Evolutionary conservation across 2,113 vertebrate species (phyloP), one percentile per base, ranked within the genome.

Genomic region (Alosa alosa): DNA sequence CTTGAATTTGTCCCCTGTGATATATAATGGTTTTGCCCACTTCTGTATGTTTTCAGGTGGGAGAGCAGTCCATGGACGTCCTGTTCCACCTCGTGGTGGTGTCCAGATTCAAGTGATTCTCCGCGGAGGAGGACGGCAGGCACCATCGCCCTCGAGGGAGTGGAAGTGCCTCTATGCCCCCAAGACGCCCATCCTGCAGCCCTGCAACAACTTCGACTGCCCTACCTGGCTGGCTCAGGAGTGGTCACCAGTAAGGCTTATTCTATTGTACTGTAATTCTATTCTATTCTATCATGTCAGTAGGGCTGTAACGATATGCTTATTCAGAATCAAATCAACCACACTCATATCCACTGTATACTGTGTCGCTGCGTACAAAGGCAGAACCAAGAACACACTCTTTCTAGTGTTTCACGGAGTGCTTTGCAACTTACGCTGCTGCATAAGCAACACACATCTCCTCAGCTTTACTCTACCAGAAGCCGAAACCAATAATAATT

Each of bases 131-230:
- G 90, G 98, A 99, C 93, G 97, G 92, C 97, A 99, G 90, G 97
- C 1, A 95, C 92, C 90, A 93, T 98, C 90, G 75, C 92, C 96
- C 0, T 95, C 98, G 3, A 98, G 99, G 86, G 98, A 99, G 89
- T 99, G 98, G 98, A 99, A 99, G 93, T 99, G 98, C 94, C 97
- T 98, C 93, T 99, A 99, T 88, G 95, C 96, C 78, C 94, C 96
- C 82, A 98, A 97, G 95, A 96, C 96, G 25, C 95, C 96, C 82
- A 92, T 96, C 91, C 90, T 97, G 84, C 98, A 98, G 91, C 96
- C 97, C 88, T 99, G 98, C 94, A 99, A 99, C 94, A 91, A 96
- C 90, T 99, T 97, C 87, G 96, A 97, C 94, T 99, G 98, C 89
- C 98, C 98, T 86, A 97, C 97, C 87, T 99, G 98, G 98, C 94